These are phyloP conservation scores for Mactromeris polynyma DNA, from an alignment of 2,888 invertebrate species.

Conservation along the genomic window DNA sequence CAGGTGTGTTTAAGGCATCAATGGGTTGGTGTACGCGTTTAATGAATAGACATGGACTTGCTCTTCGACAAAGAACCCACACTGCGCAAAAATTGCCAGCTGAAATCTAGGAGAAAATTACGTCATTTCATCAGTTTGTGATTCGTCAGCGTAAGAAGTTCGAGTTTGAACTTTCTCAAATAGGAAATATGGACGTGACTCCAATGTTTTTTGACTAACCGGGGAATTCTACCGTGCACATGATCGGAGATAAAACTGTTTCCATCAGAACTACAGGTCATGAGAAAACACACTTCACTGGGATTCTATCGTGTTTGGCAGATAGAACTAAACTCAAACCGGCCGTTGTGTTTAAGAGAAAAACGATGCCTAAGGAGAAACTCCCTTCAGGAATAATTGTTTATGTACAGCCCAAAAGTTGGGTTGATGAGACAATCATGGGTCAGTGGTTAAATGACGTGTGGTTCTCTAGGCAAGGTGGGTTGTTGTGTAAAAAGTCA, in stretches of 20 bases:
- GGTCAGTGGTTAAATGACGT: neutral
- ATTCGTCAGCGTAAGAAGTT: neutral
- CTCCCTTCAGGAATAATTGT: neutral
- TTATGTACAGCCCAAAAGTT: neutral
- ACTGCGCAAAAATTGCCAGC: neutral
- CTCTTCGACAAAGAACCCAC: neutral
- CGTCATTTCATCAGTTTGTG: neutral
- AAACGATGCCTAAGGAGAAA: neutral
- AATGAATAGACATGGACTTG: neutral
- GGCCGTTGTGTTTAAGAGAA: neutral
- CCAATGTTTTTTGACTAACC: too few species aligned
- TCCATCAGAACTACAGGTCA: too few species aligned
- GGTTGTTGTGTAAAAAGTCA: neutral
- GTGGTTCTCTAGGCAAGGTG: neutral
- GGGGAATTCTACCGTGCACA: too few species aligned
- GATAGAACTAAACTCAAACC: neutral
- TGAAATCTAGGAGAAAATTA: neutral
- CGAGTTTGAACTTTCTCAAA: neutral
- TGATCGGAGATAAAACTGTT: neutral
- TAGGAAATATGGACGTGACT: neutral
- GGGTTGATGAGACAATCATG: neutral
- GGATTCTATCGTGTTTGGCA: neutral
- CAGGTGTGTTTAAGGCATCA: neutral
- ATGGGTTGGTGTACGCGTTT: neutral
- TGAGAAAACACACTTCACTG: neutral